Base-by-base conservation (phyloP, 2,113 vertebrate genomes). In the Brachypteracias leptosomus region DNA sequence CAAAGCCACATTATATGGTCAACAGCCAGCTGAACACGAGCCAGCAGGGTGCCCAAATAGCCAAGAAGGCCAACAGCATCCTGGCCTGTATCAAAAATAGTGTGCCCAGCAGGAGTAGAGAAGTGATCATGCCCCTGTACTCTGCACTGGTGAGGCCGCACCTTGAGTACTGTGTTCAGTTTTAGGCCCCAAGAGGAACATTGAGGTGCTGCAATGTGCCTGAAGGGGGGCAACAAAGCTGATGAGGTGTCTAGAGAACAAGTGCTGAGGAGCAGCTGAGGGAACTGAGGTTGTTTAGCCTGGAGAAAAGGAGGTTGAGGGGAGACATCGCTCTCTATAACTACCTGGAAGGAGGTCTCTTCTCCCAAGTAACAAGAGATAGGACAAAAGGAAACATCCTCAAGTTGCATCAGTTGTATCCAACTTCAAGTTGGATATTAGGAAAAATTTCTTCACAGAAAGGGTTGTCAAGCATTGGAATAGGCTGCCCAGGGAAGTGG, bases 201-300 rank as follows among this genome's bases (percentile, higher is more conserved):
- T 0, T 16, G 58, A 78, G 36, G 47, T 51, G 42, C 40, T 51
- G 54, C 26, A 73, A 9, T 5, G 3, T 29, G 28, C 36, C 0
- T 52, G 42, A 14, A 3, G 22, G 47, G 46, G 7, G 6, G n/a
- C 51, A 62, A 75, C 0, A 0, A 38, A 51, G 28, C 17, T 89
- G 28, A 33, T 38, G 31, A 61, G 42, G 11, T 26, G 24, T 8
- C 26, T 38, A 20, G 14, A 80, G 40, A 22, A n/a, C 24, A 58
- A 47, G n/a, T 29, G n/a, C 22, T 10, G 19, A 86, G 22, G 6
- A 66, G 29, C 0, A 2, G 31, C 40, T 77, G 77, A 73, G 26
- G 38, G 22, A 87, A 13, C 58, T 22, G 19, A 3, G 6, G 10
- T 1, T 2, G 26, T 62, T 90, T n/a, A 61, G 40, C 3, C 65